Evolutionary conservation across 2,113 vertebrate species (phyloP).

Genomic region (Myrmophylax atrothorax): DNA sequence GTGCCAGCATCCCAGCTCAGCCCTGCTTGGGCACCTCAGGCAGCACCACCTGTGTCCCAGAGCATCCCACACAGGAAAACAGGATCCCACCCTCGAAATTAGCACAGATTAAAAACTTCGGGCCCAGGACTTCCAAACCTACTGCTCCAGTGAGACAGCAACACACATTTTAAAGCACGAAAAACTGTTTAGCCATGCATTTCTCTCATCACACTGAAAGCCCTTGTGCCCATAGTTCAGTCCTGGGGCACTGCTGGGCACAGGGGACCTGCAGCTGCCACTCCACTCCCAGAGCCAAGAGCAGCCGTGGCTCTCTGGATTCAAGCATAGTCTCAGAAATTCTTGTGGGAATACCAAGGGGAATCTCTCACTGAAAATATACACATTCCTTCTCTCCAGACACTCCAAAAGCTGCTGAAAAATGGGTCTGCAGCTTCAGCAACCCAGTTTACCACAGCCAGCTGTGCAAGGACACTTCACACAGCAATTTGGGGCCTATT

Average conservation of each 20-base stretch:
- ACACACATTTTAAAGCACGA: not conserved
- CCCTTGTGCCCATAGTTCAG: not conserved
- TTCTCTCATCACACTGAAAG: not conserved
- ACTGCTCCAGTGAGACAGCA: not conserved
- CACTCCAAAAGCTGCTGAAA: not conserved
- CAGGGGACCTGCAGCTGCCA: not conserved
- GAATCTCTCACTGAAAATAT: not conserved
- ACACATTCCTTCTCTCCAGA: not conserved
- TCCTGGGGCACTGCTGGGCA: not conserved
- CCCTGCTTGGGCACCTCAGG: not conserved
- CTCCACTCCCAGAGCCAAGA: not conserved
- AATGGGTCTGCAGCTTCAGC: not conserved
- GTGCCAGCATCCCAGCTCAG: not conserved
- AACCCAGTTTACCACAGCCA: not conserved
- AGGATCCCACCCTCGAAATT: not conserved
- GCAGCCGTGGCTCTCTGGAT: not conserved
- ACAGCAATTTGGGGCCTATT: not conserved
- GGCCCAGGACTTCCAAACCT: not conserved
- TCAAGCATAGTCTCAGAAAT: not conserved
- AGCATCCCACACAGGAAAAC: accelerated
- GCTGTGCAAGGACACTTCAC: not conserved
- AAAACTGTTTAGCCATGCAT: not conserved
- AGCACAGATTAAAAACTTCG: not conserved
- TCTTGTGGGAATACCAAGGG: not conserved
- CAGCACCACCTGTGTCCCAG: not conserved